Conservation (phyloP, 2,113 vertebrate species). For the Tretioscincus oriximinensis region DNA sequence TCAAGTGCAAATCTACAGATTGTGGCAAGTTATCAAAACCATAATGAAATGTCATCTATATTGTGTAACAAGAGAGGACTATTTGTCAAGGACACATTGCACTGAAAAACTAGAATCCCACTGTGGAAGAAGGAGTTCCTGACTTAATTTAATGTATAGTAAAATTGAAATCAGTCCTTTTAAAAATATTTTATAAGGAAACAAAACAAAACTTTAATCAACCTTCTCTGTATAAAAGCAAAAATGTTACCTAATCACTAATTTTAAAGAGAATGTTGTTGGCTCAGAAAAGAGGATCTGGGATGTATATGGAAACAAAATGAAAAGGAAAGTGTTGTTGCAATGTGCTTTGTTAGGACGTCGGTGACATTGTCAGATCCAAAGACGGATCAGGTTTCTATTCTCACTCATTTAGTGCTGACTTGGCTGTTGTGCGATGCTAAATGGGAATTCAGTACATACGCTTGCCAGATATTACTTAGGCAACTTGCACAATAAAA, state of each 20-base stretch:
- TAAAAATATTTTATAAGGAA: background rate
- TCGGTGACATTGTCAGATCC: slow-evolving; percentile 53
- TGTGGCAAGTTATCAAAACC: slow-evolving; percentile 72
- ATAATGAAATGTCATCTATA: slow-evolving; percentile 67
- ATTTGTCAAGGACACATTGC: slow-evolving; percentile 66
- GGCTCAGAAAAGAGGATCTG: slow-evolving; percentile 41
- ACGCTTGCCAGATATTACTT: slow-evolving; percentile 56
- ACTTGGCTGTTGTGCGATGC: slow-evolving; percentile 50
- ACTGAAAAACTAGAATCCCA: slow-evolving; percentile 69
- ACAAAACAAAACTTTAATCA: slow-evolving; percentile 55
- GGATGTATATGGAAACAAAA: slow-evolving; percentile 61
- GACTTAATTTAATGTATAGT: slow-evolving; percentile 48
- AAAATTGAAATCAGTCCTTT: slow-evolving; percentile 56
- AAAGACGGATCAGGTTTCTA: slow-evolving; percentile 50
- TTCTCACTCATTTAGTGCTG: slow-evolving; percentile 55
- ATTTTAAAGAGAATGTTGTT: slow-evolving; percentile 45
- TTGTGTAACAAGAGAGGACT: slow-evolving; percentile 64
- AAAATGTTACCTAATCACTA: slow-evolving; percentile 59
- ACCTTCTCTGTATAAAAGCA: slow-evolving; percentile 58
- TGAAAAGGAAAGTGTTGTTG: slow-evolving; percentile 44
- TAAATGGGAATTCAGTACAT: slow-evolving; percentile 48
- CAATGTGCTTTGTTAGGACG: slow-evolving; percentile 51
- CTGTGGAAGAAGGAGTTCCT: slow-evolving; percentile 61
- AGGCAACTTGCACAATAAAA: slow-evolving; percentile 15
- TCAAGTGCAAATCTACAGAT: slow-evolving; percentile 65